A percentile compares a stretch with the other conserved stretches of the same genome.
Evolutionary conservation across 2,797 vertebrate species (phyloP).

Genomic region (Acipenser transmontanus): DNA sequence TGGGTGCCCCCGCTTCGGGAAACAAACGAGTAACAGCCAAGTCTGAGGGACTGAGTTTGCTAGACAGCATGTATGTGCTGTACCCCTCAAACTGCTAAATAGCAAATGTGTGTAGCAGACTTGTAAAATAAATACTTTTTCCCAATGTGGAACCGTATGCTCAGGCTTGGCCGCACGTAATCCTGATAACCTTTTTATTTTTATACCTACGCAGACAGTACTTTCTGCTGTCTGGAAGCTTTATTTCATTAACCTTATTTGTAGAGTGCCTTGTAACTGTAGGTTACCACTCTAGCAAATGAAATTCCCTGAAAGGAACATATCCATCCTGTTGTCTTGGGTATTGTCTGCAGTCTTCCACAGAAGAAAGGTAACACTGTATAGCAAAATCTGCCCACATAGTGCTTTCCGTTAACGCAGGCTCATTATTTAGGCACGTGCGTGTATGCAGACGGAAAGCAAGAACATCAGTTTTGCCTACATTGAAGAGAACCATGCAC

Average conservation of each 20-base stretch:
- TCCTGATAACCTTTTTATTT: slow-evolving; percentile 47
- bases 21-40: too few species aligned
- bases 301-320: slow-evolving; percentile 49
- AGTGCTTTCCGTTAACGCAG: too few species aligned
- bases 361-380: too few species aligned
- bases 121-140: slow-evolving; percentile 47
- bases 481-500: too few species aligned
- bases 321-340: slow-evolving; percentile 52
- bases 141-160: slow-evolving; percentile 39
- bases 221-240: slow-evolving; percentile 32
- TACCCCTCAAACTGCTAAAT: too few species aligned
- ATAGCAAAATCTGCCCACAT: too few species aligned
- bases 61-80: too few species aligned
- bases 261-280: slow-evolving; percentile 54
- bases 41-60: too few species aligned
- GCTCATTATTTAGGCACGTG: too few species aligned
- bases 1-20: too few species aligned
- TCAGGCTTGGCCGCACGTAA: slow-evolving; percentile 13
- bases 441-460: too few species aligned
- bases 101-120: slow-evolving; percentile 34
- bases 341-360: slow-evolving; percentile 9
- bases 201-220: slow-evolving; percentile 41
- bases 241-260: slow-evolving; percentile 60
- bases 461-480: too few species aligned
- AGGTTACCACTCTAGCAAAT: slow-evolving; percentile 64